Conservation (phyloP, 2,797 vertebrate species). For the Acrossocheilus wenchowensis region DNA sequence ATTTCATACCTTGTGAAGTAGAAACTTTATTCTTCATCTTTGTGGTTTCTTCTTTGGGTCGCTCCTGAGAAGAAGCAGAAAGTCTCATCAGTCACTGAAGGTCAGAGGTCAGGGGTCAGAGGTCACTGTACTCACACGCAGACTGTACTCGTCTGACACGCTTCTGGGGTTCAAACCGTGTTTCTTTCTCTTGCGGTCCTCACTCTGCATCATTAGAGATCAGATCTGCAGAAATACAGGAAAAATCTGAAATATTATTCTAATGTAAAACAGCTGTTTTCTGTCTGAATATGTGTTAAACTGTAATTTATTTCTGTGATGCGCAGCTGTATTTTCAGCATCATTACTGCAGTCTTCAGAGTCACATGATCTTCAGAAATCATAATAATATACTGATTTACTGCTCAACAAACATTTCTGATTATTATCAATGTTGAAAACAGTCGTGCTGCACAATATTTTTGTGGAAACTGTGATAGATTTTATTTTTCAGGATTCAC, state of each 20-base stretch:
- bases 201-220: conserved; percentile 65
- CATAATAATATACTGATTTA: no score
- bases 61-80: conserved; percentile 58
- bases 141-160: conserved; percentile 64
- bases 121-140: conserved; percentile 60
- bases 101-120: not conserved
- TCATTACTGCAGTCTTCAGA: not conserved
- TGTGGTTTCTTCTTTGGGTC: conserved; percentile 62
- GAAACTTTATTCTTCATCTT: conserved; percentile 80
- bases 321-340: not conserved
- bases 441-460: no score
- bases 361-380: no score
- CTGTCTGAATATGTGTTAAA: not conserved
- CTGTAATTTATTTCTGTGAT: not conserved
- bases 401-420: no score
- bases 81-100: not conserved
- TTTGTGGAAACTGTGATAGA: no score
- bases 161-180: conserved; percentile 60
- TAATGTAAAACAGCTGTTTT: rapidly evolving
- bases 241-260: rapidly evolving
- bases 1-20: conserved; percentile 69
- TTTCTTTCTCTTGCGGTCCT: conserved; percentile 67
- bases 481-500: not conserved
- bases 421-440: no score
- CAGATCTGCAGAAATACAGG: conserved; percentile 22